Evolutionary conservation across 2,797 vertebrate genomes (phyloP).

Genomic region (Cryptoprocta ferox): DNA sequence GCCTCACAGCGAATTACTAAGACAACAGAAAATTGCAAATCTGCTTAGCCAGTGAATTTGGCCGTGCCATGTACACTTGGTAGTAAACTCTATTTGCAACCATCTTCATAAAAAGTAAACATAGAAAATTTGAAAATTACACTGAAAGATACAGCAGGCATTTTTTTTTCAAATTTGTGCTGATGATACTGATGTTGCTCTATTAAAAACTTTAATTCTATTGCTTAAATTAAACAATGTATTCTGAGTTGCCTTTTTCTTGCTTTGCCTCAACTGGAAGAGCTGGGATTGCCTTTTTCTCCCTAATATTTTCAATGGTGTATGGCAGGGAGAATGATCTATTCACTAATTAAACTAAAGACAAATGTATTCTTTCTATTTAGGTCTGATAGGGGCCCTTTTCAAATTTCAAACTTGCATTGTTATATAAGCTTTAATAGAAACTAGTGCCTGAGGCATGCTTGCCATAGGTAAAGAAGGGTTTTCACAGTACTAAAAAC

Average conservation of each 20-base stretch:
- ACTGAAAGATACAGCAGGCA: not conserved
- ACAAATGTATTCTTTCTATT: conserved; percentile 21
- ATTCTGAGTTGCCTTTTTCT: conserved; percentile 25
- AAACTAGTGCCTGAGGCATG: not conserved
- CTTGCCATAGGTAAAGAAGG: not conserved
- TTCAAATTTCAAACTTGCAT: conserved; percentile 42
- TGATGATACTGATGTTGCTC: not conserved
- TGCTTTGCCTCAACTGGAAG: conserved; percentile 12
- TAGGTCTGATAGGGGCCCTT: not conserved
- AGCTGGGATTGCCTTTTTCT: not conserved
- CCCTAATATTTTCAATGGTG: not conserved
- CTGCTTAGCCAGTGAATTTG: conserved; percentile 62
- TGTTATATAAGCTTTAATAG: not conserved
- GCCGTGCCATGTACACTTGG: not conserved
- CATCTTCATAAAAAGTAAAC: conserved; percentile 57
- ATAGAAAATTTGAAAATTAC: conserved; percentile 54
- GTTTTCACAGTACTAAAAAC: not conserved
- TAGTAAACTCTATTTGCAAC: conserved; percentile 61
- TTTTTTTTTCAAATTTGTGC: conserved; percentile 42
- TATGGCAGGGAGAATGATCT: not conserved
- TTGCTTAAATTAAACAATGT: conserved; percentile 47
- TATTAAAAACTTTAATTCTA: conserved; percentile 44
- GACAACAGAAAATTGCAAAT: conserved; percentile 74
- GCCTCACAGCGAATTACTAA: conserved; percentile 68
- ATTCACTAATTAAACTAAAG: conserved; percentile 16